Evolutionary conservation across 1,140 invertebrate genomes (phyloP).

Genomic region (Hylaeus anthracinus): DNA sequence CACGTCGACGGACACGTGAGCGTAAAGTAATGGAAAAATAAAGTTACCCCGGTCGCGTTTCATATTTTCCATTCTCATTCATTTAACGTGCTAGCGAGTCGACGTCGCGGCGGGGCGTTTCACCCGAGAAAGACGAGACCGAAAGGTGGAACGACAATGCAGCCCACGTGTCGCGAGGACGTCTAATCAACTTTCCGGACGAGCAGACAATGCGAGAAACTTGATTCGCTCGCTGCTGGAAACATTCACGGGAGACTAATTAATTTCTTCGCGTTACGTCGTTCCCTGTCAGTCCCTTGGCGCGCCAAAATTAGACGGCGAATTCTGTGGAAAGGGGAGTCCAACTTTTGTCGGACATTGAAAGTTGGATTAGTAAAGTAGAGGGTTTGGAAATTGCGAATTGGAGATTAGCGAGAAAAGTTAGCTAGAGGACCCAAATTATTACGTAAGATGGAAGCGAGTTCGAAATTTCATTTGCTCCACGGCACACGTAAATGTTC

Average conservation of each 20-base stretch:
- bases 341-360: no score
- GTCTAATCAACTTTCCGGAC: neutral
- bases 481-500: no score
- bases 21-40: neutral
- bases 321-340: neutral
- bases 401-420: no score
- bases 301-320: neutral
- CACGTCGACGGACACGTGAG: neutral
- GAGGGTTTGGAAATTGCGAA: no score
- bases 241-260: neutral
- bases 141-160: neutral
- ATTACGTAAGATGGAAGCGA: no score
- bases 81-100: neutral
- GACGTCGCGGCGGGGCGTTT: no score
- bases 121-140: neutral
- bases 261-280: neutral
- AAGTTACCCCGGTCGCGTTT: neutral
- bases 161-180: neutral
- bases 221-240: neutral
- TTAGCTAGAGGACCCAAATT: no score
- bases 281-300: neutral
- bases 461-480: no score
- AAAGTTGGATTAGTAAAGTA: no score
- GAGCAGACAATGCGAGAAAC: neutral
- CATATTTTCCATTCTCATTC: neutral